Conservation (phyloP, 1,140 invertebrate genomes). For the Tetramorium parvispinum region DNA sequence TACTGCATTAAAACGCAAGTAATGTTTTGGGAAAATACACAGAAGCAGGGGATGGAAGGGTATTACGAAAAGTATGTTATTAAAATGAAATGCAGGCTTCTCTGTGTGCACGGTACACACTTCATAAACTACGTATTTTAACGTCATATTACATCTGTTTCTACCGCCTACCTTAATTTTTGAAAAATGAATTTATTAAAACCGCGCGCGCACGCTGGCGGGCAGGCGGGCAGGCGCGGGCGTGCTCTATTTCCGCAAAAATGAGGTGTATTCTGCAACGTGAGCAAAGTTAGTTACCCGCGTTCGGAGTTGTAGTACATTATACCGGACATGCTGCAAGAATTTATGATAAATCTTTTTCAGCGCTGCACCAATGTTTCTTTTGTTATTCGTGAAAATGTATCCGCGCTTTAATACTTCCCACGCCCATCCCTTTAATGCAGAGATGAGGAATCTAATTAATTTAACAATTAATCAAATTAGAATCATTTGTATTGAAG, state of each 20-base stretch:
- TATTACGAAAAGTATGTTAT: not conserved
- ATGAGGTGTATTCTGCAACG: slow-evolving; percentile 54
- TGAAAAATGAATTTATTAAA: slow-evolving; percentile 60
- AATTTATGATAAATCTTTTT: slow-evolving; percentile 53
- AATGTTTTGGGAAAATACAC: not conserved
- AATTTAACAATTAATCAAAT: slow-evolving; percentile 5
- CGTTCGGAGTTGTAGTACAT: slow-evolving; percentile 57
- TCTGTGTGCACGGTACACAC: not conserved
- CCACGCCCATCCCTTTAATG: not conserved
- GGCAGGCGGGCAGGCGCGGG: not conserved
- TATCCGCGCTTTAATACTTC: not conserved
- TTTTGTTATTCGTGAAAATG: slow-evolving; percentile 22
- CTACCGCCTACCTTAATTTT: slow-evolving; percentile 43
- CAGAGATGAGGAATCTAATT: not conserved
- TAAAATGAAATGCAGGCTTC: slow-evolving; percentile 6
- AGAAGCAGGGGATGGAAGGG: not conserved
- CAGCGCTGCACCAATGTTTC: not conserved
- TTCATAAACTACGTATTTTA: slow-evolving; percentile 33
- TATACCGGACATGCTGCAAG: slow-evolving; percentile 30
- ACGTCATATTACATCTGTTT: slow-evolving; percentile 45
- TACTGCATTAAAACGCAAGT: slow-evolving; percentile 1
- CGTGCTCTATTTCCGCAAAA: slow-evolving; percentile 44
- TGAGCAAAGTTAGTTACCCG: slow-evolving; percentile 42
- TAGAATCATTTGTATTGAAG: not conserved
- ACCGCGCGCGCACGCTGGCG: slow-evolving; percentile 12